These are phyloP conservation scores for Microcebus griseorufus DNA, from an alignment of 2,113 vertebrate genomes.

Conservation along the genomic window DNA sequence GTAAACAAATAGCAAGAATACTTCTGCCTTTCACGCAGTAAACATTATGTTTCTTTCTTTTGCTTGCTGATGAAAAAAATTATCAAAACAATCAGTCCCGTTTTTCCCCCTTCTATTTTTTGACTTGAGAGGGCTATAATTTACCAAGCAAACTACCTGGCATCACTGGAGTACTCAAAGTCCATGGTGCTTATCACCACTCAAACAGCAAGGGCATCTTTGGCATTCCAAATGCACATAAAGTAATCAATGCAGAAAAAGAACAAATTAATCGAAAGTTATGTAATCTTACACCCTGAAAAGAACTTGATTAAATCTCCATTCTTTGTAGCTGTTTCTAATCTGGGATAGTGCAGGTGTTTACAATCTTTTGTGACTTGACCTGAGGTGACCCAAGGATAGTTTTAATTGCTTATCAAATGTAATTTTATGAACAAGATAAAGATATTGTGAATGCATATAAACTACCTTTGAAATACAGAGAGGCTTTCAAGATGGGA, in stretches of 20 bases:
- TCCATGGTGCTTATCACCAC: conserved; percentile 76
- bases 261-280: conserved; percentile 79
- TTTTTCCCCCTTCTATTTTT: conserved; percentile 71
- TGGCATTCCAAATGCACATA: conserved; percentile 68
- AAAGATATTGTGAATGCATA: conserved; percentile 85
- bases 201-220: conserved; percentile 75
- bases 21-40: conserved; percentile 12
- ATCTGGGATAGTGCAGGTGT: conserved; percentile 75
- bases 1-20: conserved; percentile 62
- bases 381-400: conserved; percentile 78
- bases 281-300: conserved; percentile 56
- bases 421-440: conserved; percentile 86
- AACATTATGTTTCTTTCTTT: conserved; percentile 35
- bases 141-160: conserved; percentile 83
- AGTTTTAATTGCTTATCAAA: conserved; percentile 87
- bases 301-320: conserved; percentile 67
- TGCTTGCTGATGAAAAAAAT: conserved; percentile 35
- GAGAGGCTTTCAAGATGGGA: conserved; percentile 86
- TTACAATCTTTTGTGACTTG: conserved; percentile 67
- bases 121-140: conserved; percentile 77
- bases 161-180: conserved; percentile 74
- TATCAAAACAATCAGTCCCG: conserved; percentile 69
- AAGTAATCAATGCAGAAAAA: conserved; percentile 80
- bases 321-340: conserved; percentile 47
- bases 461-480: conserved; percentile 86